A percentile compares a stretch with the other conserved stretches of the same genome.
Evolutionary conservation across 2,113 vertebrate genomes (phyloP).

Genomic region (Gopherus flavomarginatus): DNA sequence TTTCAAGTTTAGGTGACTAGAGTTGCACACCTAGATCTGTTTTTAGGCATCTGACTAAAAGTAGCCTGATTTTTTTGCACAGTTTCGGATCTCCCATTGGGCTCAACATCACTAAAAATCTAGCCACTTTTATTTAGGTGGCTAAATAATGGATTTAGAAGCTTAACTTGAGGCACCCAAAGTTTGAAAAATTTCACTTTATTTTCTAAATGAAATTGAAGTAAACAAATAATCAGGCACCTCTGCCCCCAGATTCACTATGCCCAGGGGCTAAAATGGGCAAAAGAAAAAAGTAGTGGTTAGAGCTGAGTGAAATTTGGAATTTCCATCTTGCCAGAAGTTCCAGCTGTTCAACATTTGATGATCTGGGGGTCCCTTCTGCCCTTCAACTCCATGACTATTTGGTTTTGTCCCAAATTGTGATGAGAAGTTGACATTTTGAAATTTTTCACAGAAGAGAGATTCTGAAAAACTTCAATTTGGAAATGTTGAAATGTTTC

Average conservation of each 20-base stretch:
- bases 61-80: neutral
- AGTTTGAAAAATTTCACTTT: neutral
- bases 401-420: constrained; percentile 7
- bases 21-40: neutral
- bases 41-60: neutral
- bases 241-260: constrained; percentile 10
- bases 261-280: neutral
- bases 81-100: neutral
- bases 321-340: constrained; percentile 8
- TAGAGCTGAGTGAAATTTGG: constrained; percentile 5
- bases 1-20: neutral
- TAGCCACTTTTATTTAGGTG: neutral
- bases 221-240: neutral
- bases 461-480: neutral
- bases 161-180: neutral
- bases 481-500: neutral
- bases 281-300: constrained; percentile 14
- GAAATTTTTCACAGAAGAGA: neutral
- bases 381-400: neutral
- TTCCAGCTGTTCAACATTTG: constrained; percentile 10
- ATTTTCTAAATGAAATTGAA: neutral
- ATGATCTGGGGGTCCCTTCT: neutral
- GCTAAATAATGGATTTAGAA: neutral
- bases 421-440: neutral
- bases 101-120: neutral